A percentile compares a stretch with the other conserved stretches of the same genome.
These are phyloP conservation scores for Coptotermes formosanus DNA, from an alignment of 1,140 invertebrate species.

Conservation along the genomic window DNA sequence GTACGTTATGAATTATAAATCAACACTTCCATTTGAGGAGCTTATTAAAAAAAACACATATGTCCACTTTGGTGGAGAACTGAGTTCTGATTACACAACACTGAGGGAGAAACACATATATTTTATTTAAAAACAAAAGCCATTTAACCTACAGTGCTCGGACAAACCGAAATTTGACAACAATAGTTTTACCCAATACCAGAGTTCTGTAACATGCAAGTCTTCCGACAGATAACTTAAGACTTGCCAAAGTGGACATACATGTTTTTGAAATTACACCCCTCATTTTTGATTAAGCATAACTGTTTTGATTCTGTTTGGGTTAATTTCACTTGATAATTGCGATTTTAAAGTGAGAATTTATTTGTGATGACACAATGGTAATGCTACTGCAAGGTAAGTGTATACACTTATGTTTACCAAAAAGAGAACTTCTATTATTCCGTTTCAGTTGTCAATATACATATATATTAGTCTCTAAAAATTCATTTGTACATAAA, in stretches of 20 bases:
- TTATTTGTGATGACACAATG: background rate
- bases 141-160: too few species aligned
- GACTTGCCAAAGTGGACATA: too few species aligned
- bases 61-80: too few species aligned
- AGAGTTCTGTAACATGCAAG: too few species aligned
- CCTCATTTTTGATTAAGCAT: background rate
- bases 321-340: background rate
- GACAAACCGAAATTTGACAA: too few species aligned
- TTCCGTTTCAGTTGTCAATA: background rate
- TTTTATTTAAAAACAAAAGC: too few species aligned
- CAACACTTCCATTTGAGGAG: background rate
- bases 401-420: background rate
- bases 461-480: background rate
- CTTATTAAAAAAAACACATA: too few species aligned
- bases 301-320: background rate
- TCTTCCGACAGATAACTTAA: too few species aligned
- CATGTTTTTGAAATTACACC: too few species aligned
- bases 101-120: too few species aligned
- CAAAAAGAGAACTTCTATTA: background rate
- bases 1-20: background rate
- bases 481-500: background rate
- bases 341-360: background rate
- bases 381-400: background rate
- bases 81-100: too few species aligned
- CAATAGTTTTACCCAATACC: too few species aligned